Conservation (phyloP, 2,797 vertebrate species). For the Furcifer pardalis region DNA sequence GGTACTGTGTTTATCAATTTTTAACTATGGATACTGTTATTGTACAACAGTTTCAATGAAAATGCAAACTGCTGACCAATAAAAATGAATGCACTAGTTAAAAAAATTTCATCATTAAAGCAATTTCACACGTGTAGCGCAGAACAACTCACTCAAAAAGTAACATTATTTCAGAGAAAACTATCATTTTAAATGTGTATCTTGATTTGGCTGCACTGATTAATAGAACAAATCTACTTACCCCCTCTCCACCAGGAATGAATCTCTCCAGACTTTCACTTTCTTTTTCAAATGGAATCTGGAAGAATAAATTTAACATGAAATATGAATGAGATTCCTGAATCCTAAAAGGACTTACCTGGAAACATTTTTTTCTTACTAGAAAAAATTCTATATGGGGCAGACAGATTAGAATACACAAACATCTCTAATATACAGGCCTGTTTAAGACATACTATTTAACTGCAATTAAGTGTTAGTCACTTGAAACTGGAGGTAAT, state of each 20-base stretch:
- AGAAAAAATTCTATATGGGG: constrained; percentile 29
- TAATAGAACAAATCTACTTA: constrained; percentile 64
- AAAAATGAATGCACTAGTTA: neutral
- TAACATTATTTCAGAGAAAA: neutral
- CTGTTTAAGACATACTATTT: neutral
- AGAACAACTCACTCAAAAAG: neutral
- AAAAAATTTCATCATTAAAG: constrained; percentile 1
- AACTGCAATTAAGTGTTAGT: neutral
- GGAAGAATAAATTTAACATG: constrained; percentile 49
- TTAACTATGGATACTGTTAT: neutral
- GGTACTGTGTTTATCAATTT: neutral
- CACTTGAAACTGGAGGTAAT: no score
- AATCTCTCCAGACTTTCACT: constrained; percentile 92
- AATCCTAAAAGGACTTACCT: constrained; percentile 7
- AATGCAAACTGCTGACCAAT: neutral
- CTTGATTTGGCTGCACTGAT: constrained; percentile 42
- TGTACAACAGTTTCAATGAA: neutral
- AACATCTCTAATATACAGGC: neutral
- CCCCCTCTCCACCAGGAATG: constrained; percentile 96
- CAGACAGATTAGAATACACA: neutral
- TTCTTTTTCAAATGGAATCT: constrained; percentile 94
- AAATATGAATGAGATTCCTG: constrained; percentile 22
- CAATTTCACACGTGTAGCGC: neutral
- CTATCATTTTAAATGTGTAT: neutral
- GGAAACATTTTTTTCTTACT: no score